These are phyloP conservation scores for Enteromius trimaculatus DNA, from an alignment of 2,797 vertebrate genomes.

Conservation along the genomic window DNA sequence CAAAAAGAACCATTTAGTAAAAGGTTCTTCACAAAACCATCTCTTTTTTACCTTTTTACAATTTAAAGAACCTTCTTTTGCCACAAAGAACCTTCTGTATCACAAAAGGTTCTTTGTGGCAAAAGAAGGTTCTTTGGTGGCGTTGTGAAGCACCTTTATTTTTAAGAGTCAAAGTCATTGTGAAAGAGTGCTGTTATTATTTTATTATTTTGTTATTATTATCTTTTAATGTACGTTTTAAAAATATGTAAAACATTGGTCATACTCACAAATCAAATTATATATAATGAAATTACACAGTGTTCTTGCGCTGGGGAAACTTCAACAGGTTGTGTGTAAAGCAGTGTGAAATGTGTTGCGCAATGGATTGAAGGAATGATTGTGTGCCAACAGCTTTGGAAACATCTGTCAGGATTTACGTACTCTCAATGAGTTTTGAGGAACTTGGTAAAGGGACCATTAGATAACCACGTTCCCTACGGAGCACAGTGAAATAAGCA, in stretches of 20 bases:
- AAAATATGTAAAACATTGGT: background rate
- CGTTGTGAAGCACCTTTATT: too few species aligned
- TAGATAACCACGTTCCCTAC: constrained; percentile 25
- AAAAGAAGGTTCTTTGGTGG: too few species aligned
- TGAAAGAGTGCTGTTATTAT: background rate
- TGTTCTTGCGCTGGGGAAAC: constrained; percentile 1
- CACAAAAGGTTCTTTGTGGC: too few species aligned
- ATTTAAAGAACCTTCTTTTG: too few species aligned
- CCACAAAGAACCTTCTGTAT: too few species aligned
- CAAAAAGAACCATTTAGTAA: too few species aligned
- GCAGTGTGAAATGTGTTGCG: constrained; percentile 22
- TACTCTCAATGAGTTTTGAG: constrained; percentile 26
- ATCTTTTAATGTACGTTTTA: background rate
- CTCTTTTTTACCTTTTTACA: too few species aligned
- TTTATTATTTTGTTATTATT: background rate
- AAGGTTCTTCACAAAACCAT: too few species aligned
- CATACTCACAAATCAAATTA: background rate
- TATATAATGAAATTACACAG: background rate
- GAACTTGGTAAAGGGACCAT: constrained; percentile 16
- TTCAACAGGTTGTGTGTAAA: constrained; percentile 19
- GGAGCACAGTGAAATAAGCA: background rate
- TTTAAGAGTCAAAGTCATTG: background rate
- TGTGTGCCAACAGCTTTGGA: constrained; percentile 35
- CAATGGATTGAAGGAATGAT: constrained; percentile 7
- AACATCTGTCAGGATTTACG: constrained; percentile 47